Evolutionary conservation across 2,797 vertebrate species (phyloP), one percentile per base, ranked within the genome.

Genomic region (Florisuga fusca): DNA sequence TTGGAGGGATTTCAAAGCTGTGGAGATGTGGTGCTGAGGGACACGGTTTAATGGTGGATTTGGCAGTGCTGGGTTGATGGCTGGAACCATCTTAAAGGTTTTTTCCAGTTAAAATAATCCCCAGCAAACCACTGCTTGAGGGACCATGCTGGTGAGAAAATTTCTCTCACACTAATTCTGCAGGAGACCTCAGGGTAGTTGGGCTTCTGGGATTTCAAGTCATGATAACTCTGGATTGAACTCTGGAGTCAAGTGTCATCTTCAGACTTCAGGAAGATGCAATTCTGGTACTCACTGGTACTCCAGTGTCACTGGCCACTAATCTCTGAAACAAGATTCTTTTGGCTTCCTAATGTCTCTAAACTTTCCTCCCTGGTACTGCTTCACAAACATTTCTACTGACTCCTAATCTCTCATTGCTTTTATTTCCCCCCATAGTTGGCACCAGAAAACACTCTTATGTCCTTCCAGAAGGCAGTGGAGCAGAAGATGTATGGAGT

Each of bases 361-460:
- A 29, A 46, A 22, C 17, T 25, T 66, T 14, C 16, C 9, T 82
- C 26, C 20, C 34, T 72, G 46, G 23, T 4, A 3, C 5, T 17
- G 16, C 17, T 61, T 20, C 7, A 1, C 45, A 21, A 68, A 36
- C 13, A 1, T 51, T 55, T 27, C 34, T 15, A 51, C 41, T 5
- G 61, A 4, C 36, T 34, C 0, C n/a, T 85, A 21, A 59, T 51
- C 15, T 50, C 46, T 64, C 34, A 2, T 4, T 61, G 67, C 9
- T 41, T 46, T n/a, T 54, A n/a, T n/a, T 14, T 46, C 51, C 34
- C 34, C 34, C 22, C 17, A 2, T 83, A 99, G 99, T 62, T 99
- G 96, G 99, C 99, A 86, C 99, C 99, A 76, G 99, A 99, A 95
- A 99, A 99, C 97, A 99, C 99, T 5, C 79, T 99, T 94, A 98